A percentile compares a stretch with the other conserved stretches of the same genome.
Evolutionary conservation across 2,113 vertebrate species (phyloP).

Genomic region (Lamprotornis superbus): DNA sequence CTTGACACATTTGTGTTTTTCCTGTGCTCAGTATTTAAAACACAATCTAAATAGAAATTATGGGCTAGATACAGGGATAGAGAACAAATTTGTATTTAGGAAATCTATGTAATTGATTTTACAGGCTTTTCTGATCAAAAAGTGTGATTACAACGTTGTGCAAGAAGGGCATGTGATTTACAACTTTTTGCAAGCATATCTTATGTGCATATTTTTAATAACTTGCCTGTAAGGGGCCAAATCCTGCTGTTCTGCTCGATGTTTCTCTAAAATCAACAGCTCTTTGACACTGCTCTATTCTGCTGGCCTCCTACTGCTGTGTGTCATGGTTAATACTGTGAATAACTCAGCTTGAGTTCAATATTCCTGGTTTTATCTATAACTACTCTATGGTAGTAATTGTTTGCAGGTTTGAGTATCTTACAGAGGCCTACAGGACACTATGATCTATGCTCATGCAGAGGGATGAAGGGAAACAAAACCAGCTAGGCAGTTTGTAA

Average conservation of each 20-base stretch:
- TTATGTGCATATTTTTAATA: neutral
- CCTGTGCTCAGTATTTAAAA: neutral
- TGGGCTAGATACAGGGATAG: neutral
- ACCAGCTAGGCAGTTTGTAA: neutral
- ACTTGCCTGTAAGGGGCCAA: neutral
- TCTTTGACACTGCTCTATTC: neutral
- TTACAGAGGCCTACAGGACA: neutral
- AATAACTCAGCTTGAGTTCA: neutral
- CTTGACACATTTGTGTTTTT: neutral
- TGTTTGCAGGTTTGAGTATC: neutral
- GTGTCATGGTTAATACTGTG: slow-evolving; percentile 17
- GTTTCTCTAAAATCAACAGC: neutral
- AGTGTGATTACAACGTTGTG: neutral
- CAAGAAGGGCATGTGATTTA: neutral
- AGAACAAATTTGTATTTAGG: neutral
- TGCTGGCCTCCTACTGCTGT: neutral
- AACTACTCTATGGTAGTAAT: neutral
- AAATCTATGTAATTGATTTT: neutral
- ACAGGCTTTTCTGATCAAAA: neutral
- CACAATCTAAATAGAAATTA: neutral
- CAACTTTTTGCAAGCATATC: neutral
- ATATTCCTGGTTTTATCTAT: neutral
- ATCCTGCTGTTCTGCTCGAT: neutral
- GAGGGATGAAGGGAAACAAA: neutral
- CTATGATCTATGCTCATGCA: neutral